Base-by-base conservation (phyloP, 2,113 vertebrate species). In the Dolichallabes microphthalmus region DNA sequence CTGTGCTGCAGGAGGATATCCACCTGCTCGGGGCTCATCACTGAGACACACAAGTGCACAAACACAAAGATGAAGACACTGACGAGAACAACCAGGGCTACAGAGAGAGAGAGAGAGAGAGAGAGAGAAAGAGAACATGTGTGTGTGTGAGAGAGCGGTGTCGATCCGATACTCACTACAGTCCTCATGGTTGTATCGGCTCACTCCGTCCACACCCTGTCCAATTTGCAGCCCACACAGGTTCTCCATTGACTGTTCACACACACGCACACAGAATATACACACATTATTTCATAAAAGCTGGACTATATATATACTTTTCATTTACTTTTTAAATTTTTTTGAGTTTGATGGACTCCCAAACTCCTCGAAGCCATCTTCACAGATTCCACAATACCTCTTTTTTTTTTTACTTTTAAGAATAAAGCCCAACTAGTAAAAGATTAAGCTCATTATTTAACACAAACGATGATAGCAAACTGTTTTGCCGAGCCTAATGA, bases 1-100 rank as follows among this genome's bases (percentile, higher is more conserved):
- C 96, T 97, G 86, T 91, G 95, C 94, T 99, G 98, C 53, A 99
- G 95, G 66, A 97, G 92, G 73, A 96, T 90, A 0, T 98, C 97
- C 90, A 97, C 97, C 14, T 96, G 96, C 87, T 98, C 96, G 0
- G 90, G 91, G 0, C 92, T 87, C 80, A 90, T 83, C 85, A 89
- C 92, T 93, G 22, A 88, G 80, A 92, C 84, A 89, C 78, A 87
- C 60, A 86, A 66, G 87, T 17, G 55, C 80, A 80, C 32, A 83
- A 86, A 90, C 32, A 77, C 30, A 57, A 0, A 19, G 6, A 57
- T 50, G 30, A 3, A 53, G 4, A 32, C 27, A 17, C 19, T 27
- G 52, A 76, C n/a, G 14, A 76, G 55, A 53, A 76, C 71, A 74
- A 22, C 0, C 39, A 74, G 55, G 27, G 27, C 9, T 74, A 19